Evolutionary conservation across 53 echinoderm and acorn worm species (phyloP).

Genomic region (Temnopleurus reevesii): DNA sequence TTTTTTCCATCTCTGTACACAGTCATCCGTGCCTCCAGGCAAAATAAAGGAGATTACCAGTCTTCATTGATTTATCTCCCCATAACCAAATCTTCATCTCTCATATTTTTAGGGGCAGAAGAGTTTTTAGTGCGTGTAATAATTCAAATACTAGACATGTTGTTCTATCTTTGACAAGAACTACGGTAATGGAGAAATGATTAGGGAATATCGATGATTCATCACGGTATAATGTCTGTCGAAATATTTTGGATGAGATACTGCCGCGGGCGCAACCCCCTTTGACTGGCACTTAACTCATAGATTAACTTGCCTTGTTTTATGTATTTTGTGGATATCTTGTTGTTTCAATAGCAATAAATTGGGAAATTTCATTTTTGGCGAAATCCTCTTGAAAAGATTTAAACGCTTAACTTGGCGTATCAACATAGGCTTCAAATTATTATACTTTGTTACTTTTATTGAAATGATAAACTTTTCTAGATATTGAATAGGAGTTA

Average conservation of each 20-base stretch:
- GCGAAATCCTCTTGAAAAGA: too few species aligned
- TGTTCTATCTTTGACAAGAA: background rate
- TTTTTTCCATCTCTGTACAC: background rate
- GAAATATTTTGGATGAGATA: constrained; percentile 4
- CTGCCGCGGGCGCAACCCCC: background rate
- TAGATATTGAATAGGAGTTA: too few species aligned
- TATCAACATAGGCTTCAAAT: too few species aligned
- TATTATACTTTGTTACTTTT: too few species aligned
- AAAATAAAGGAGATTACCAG: background rate
- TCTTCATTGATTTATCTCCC: constrained; percentile 19
- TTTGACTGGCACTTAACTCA: background rate
- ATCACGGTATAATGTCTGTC: background rate
- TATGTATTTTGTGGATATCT: too few species aligned
- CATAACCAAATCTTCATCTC: background rate
- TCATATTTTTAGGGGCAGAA: background rate
- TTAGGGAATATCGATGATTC: constrained; percentile 19
- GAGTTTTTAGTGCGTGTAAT: constrained; percentile 18
- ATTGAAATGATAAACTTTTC: too few species aligned
- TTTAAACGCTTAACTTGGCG: too few species aligned
- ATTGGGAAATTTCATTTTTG: too few species aligned
- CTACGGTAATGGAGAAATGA: constrained; percentile 45
- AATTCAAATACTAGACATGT: constrained; percentile 9
- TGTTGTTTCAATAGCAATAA: too few species aligned
- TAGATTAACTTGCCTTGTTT: too few species aligned
- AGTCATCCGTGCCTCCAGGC: constrained; percentile 10